These are phyloP conservation scores for Xiphorhynchus elegans DNA, from an alignment of 2,113 vertebrate species.

Conservation along the genomic window DNA sequence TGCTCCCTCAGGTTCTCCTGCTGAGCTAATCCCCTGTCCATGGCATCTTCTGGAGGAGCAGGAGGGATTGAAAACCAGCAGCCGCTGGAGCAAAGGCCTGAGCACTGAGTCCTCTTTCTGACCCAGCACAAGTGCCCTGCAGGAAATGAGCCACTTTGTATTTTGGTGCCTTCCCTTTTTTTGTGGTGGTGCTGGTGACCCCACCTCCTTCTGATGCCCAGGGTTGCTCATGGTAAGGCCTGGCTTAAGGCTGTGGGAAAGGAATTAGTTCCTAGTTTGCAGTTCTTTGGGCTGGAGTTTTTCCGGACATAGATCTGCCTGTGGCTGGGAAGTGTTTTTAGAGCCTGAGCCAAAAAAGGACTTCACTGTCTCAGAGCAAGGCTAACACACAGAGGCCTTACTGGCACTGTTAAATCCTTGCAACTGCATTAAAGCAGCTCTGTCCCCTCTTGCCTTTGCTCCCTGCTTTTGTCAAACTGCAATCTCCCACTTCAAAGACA, in stretches of 20 bases:
- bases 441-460: background rate
- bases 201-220: background rate
- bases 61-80: background rate
- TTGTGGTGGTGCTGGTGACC: background rate
- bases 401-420: background rate
- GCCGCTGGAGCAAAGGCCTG: background rate
- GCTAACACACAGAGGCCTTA: background rate
- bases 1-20: background rate
- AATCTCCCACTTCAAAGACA: background rate
- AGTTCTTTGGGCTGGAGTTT: background rate
- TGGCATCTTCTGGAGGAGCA: background rate
- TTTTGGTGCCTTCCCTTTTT: background rate
- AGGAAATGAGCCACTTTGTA: background rate
- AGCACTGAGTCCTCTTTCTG: background rate
- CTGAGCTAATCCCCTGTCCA: background rate
- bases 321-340: background rate
- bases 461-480: background rate
- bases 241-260: background rate
- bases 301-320: background rate
- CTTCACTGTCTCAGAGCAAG: background rate
- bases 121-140: background rate
- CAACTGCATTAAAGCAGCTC: background rate
- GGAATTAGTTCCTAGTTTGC: background rate
- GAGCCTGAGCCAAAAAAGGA: background rate
- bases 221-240: background rate